These are phyloP conservation scores for Melanotaenia parkinsoni DNA, from an alignment of 2,797 vertebrate species.

Conservation along the genomic window DNA sequence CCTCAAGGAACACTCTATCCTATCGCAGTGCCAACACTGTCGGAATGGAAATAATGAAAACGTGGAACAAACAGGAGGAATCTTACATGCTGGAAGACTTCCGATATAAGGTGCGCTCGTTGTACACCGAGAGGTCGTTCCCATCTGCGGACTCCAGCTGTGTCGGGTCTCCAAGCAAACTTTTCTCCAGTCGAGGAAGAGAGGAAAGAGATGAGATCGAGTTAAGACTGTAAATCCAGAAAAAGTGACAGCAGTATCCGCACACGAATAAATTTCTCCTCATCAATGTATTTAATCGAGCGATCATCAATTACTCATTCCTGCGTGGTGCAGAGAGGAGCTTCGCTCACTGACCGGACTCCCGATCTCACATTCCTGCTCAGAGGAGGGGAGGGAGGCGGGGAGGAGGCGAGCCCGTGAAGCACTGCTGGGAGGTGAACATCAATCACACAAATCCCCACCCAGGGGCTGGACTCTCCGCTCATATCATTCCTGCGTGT, in stretches of 20 bases:
- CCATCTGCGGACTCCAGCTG: constrained; percentile 73
- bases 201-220: constrained; percentile 4
- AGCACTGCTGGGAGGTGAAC: constrained; percentile 65
- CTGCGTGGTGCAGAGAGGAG: constrained; percentile 41
- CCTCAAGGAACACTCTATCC: constrained; percentile 32
- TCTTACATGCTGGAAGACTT: constrained; percentile 72
- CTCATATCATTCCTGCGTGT: constrained; percentile 41
- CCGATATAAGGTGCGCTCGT: constrained; percentile 50
- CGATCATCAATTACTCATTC: constrained; percentile 47
- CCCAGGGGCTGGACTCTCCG: constrained; percentile 74
- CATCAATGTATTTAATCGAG: constrained; percentile 27
- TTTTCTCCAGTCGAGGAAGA: constrained; percentile 60
- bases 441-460: constrained; percentile 72
- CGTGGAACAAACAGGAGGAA: neutral
- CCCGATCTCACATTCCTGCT: constrained; percentile 69
- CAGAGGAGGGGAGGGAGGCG: constrained; percentile 31
- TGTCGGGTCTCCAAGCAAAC: constrained; percentile 60
- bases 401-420: constrained; percentile 42
- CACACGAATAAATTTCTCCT: constrained; percentile 43
- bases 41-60: constrained; percentile 52
- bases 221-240: constrained; percentile 6
- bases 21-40: constrained; percentile 50
- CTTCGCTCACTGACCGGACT: constrained; percentile 35
- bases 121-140: constrained; percentile 33
- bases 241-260: constrained; percentile 26